Evolutionary conservation across 2,888 invertebrate genomes (phyloP).

Genomic region (Lycaena phlaeas): DNA sequence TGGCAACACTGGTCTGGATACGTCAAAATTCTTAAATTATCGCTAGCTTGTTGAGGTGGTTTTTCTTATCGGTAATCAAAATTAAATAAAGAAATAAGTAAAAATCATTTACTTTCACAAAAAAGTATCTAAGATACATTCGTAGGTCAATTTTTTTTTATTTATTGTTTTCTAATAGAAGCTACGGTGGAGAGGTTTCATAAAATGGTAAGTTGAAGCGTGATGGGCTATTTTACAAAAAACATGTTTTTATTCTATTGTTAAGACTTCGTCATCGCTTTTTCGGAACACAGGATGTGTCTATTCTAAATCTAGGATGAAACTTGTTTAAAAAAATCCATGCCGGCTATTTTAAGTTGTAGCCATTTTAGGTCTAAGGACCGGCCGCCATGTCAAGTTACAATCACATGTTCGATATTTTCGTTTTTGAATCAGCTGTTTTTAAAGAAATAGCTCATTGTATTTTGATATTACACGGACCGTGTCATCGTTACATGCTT

Average conservation of each 20-base stretch:
- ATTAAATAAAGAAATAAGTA: neutral
- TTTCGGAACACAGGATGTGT: too few relatives aligned
- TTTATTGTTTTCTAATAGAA: conserved; percentile 11
- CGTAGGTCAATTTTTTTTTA: neutral
- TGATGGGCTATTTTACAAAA: neutral
- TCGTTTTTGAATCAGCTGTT: neutral
- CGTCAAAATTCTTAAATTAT: neutral
- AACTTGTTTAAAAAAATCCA: too few relatives aligned
- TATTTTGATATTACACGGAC: too few relatives aligned
- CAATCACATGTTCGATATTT: conserved; percentile 33
- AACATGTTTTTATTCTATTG: too few relatives aligned
- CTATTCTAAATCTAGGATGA: too few relatives aligned
- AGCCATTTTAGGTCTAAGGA: conserved; percentile 60
- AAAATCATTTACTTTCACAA: neutral
- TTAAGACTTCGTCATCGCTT: too few relatives aligned
- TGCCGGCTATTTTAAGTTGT: conserved; percentile 22
- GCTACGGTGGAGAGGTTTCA: conserved; percentile 24
- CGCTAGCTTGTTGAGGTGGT: neutral
- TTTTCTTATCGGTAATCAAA: neutral
- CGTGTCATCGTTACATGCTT: too few relatives aligned
- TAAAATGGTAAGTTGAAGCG: conserved; percentile 28
- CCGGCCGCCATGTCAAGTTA: conserved; percentile 56
- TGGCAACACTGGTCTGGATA: too few relatives aligned
- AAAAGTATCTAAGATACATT: conserved; percentile 8
- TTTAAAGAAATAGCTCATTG: too few relatives aligned